A percentile compares a stretch with the other conserved stretches of the same genome.
Evolutionary conservation across 2,888 invertebrate genomes (phyloP).

Genomic region (Sarcophaga caerulescens): DNA sequence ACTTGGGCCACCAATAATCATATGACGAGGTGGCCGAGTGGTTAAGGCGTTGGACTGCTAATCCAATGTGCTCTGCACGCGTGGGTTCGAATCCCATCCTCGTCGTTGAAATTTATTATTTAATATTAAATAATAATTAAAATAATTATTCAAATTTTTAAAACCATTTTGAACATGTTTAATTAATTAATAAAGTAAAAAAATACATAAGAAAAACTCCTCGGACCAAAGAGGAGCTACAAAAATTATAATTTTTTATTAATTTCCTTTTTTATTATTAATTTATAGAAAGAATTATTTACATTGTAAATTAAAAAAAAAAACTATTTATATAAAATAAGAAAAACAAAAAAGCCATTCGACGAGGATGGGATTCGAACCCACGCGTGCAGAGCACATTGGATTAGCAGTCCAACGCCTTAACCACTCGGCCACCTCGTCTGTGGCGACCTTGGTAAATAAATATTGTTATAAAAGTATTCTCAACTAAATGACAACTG

Average conservation of each 20-base stretch:
- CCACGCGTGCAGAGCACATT: constrained; percentile 94
- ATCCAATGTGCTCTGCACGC: constrained; percentile 93
- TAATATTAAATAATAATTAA: constrained; percentile 1
- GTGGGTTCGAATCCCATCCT: constrained; percentile 92
- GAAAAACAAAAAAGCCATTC: constrained; percentile 71
- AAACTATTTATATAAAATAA: neutral
- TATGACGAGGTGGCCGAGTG: constrained; percentile 90
- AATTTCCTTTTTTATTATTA: neutral
- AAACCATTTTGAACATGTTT: no score
- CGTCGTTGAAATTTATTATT: constrained; percentile 81
- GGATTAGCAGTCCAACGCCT: constrained; percentile 94
- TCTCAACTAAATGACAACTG: constrained; percentile 4
- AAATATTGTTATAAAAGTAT: neutral
- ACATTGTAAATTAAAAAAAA: neutral
- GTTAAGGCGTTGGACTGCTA: constrained; percentile 93
- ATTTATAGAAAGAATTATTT: neutral
- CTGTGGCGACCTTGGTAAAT: constrained; percentile 72
- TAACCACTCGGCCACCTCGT: constrained; percentile 94
- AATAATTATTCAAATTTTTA: neutral
- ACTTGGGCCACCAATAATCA: neutral
- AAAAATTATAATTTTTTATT: no score
- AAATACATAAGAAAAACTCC: no score
- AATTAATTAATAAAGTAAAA: no score
- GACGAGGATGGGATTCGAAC: constrained; percentile 93
- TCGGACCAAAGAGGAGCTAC: no score